Evolutionary conservation across 2,888 invertebrate species (phyloP), one percentile per base, ranked within the genome.

Genomic region (Anthophora plumipes): DNA sequence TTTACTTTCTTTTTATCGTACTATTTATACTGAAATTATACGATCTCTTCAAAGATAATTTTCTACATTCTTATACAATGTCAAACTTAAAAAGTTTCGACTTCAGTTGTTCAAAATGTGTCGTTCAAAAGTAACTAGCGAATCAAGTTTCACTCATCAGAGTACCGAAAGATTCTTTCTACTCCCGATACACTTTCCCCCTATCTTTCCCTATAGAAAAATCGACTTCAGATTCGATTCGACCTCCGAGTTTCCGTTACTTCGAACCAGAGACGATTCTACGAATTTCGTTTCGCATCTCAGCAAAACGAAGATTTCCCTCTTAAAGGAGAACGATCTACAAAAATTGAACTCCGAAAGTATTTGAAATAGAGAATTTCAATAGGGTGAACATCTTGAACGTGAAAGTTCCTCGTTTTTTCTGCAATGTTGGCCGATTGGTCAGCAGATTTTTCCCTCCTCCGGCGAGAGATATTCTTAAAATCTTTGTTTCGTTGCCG

Each of bases 231-330:
- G 57, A 31, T 39, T 39, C 75, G 52, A 78, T 67, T 72, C 72
- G 41, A 73, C 69, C 70, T 63, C 77, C 70, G 70, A 80, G 80
- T 61, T 74, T 82, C 64, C 57, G 66, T 60, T 43, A n/a, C n/a
- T 71, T 25, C 52, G 59, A 55, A 60, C 68, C 52, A 57, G 55
- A 69, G 77, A 60, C 39, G 69, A 63, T 14, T 80, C 71, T 57
- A 69, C n/a, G n/a, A n/a, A 73, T 61, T 81, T 54, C 84, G 80
- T 7, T 59, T 83, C 81, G 79, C 83, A 80, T 86, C 82, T 84
- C 72, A 72, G 83, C 82, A 83, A 84, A 86, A 87, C 85, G 85
- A 86, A 90, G 90, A 89, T 82, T 90, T 90, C 85, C 90, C 90
- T 89, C 86, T 90, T 87, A 90, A 85, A 85, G 80, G 74, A 85